Base-by-base conservation (phyloP, 2,113 vertebrate genomes). In the Tiliqua scincoides region DNA sequence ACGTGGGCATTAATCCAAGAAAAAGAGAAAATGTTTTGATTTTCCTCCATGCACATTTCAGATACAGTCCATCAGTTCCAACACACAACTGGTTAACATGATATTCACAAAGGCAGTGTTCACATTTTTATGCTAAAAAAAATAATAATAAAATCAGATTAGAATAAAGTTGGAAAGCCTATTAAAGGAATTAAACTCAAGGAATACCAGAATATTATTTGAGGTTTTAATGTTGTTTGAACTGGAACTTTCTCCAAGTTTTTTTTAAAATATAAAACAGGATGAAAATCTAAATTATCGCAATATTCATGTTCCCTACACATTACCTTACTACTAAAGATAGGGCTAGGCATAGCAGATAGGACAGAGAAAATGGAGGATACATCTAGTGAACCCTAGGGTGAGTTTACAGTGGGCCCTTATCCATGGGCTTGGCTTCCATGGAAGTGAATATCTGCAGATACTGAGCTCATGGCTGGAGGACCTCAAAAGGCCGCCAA, bases 241-340 rank as follows among this genome's bases (percentile, higher is more conserved):
- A 11, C 62, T 37, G 61, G 27, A 59, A 63, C 15, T 35, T 30
- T 57, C 43, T 37, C 23, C n/a, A 77, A 68, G 14, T 57, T 67
- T 83, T 32, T 4, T n/a, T n/a, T n/a, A n/a, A n/a, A 3, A 6
- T 48, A 48, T 0, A 27, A 59, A 75, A 3, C n/a, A 75, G 15
- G 23, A 65, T 25, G 27, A 74, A 63, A 74, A 76, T 65, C 3
- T 25, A 74, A 18, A 32, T 37, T 12, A 52, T 65, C n/a, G 52
- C 79, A 65, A 63, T 37, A 43, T 65, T 77, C 54, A 76, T 14
- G 62, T 65, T 57, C 61, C 32, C n/a, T 20, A 67, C 57, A 21
- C 48, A 86, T 89, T 63, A 84, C 52, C 76, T 80, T 82, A 86
- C 82, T 79, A 65, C 85, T 73, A 80, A 6, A 32, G 27, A 86